These are phyloP conservation scores for Campylomormyrus numenius DNA, from an alignment of 2,113 vertebrate species.

Conservation along the genomic window DNA sequence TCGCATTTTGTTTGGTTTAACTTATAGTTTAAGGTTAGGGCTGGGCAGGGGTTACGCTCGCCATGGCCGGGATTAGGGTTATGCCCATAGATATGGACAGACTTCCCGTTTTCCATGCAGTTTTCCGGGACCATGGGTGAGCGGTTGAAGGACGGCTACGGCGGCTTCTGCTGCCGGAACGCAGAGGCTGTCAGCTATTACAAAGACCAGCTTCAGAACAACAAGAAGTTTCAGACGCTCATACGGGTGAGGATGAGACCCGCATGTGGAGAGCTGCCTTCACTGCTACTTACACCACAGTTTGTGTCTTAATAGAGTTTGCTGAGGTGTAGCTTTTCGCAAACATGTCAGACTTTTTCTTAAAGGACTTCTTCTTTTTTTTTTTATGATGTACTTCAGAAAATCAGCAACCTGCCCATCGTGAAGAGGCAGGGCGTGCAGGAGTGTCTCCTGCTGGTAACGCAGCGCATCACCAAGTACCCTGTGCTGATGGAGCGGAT, in stretches of 20 bases:
- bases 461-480: slow-evolving; percentile 94
- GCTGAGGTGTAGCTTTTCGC: not conserved
- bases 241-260: slow-evolving; percentile 68
- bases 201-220: slow-evolving; percentile 83
- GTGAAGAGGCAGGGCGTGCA: slow-evolving; percentile 82
- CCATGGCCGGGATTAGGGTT: not conserved
- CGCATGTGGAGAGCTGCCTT: not conserved
- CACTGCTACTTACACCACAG: not conserved
- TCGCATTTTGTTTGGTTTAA: not conserved
- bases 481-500: slow-evolving; percentile 86
- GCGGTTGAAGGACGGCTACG: slow-evolving; percentile 80
- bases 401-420: slow-evolving; percentile 76
- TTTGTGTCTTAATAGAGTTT: not conserved
- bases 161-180: slow-evolving; percentile 82
- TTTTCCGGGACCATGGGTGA: slow-evolving; percentile 89
- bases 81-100: not conserved
- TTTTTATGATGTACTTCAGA: slow-evolving; percentile 55
- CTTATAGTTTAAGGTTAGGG: not conserved
- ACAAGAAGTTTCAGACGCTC: slow-evolving; percentile 89
- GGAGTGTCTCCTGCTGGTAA: slow-evolving; percentile 88
- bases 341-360: not conserved
- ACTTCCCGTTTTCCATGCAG: slow-evolving; percentile 44
- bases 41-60: no score
- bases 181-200: slow-evolving; percentile 80
- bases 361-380: not conserved